phyloP scores from a whole-genome alignment of 2,113 vertebrate genomes.

The Sminthopsis crassicaudata region DNA sequence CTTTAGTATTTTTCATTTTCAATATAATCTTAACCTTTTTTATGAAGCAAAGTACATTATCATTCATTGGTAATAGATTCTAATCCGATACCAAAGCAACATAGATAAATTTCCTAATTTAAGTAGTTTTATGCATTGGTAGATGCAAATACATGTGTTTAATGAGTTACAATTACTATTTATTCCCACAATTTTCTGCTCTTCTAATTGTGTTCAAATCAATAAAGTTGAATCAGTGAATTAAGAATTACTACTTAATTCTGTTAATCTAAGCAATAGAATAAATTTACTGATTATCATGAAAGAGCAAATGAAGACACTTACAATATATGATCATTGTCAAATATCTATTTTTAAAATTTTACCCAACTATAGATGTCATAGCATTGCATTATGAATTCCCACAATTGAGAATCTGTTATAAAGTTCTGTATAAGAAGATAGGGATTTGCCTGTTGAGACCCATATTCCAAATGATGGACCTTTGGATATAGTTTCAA shows the following conservation, averaged over 20 bases:
- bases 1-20: conserved; percentile 27
- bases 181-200: neutral
- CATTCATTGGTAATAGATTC: neutral
- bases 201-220: neutral
- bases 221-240: neutral
- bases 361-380: neutral
- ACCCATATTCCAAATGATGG: neutral
- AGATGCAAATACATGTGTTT: neutral
- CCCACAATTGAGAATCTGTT: neutral
- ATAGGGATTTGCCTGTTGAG: neutral
- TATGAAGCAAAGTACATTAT: neutral
- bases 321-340: neutral
- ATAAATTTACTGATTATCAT: neutral
- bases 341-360: neutral
- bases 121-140: neutral
- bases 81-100: neutral
- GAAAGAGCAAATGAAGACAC: neutral
- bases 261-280: neutral
- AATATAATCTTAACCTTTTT: neutral
- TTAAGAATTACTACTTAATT: neutral
- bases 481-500: neutral
- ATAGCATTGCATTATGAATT: neutral
- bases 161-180: neutral
- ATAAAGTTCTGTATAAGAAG: neutral
- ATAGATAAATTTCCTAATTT: neutral